Evolutionary conservation across 2,113 vertebrate genomes (phyloP).

Genomic region (Otocyon megalotis): DNA sequence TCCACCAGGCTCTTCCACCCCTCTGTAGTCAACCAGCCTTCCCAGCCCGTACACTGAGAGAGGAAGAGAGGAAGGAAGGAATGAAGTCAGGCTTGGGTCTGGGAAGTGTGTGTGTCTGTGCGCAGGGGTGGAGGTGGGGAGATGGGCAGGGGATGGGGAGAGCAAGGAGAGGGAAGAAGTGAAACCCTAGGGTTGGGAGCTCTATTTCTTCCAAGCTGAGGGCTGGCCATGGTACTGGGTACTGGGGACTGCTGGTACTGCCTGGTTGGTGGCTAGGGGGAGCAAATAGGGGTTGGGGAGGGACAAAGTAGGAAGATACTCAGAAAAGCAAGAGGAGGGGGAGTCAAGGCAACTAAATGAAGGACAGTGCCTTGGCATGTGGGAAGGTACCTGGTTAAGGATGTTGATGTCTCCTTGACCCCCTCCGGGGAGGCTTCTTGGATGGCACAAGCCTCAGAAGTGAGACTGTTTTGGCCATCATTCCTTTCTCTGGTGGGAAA

Average conservation of each 20-base stretch:
- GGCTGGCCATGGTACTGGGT: neutral
- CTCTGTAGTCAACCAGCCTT: neutral
- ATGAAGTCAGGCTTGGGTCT: neutral
- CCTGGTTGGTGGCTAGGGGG: neutral
- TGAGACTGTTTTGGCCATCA: neutral
- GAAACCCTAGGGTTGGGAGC: neutral
- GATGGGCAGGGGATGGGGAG: neutral
- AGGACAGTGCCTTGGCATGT: neutral
- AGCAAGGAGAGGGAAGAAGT: neutral
- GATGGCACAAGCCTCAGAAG: neutral
- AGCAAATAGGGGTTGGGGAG: neutral
- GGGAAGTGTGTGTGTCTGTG: neutral
- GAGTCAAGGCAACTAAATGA: neutral
- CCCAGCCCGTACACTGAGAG: neutral
- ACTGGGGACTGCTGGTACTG: too few species aligned
- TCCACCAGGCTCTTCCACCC: neutral
- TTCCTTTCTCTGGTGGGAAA: neutral
- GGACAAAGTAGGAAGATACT: neutral
- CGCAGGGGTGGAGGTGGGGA: neutral
- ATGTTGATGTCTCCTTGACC: neutral
- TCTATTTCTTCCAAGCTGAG: neutral
- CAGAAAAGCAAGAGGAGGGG: neutral
- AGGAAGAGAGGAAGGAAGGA: neutral
- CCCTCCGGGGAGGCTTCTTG: slow-evolving; percentile 9
- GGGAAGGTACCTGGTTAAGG: neutral